Conservation (phyloP, 1,140 invertebrate species). For the Plutomurus gul region DNA sequence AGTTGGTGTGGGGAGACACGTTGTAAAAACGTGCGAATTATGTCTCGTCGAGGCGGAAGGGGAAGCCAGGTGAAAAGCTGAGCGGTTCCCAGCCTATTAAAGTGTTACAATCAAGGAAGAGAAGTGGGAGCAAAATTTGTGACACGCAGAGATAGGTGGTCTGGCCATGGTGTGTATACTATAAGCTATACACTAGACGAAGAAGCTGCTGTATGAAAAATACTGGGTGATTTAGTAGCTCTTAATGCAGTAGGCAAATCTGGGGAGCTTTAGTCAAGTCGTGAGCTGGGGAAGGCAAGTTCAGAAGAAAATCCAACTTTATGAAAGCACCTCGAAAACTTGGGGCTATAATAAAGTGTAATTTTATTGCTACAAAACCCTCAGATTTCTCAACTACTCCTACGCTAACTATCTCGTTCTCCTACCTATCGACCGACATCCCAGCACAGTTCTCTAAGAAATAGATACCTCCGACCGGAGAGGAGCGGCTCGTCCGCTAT, state of each 20-base stretch:
- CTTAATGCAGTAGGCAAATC: slow-evolving; percentile 53
- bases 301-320: slow-evolving; percentile 42
- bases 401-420: slow-evolving; percentile 14
- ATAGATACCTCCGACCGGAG: background rate
- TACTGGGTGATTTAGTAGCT: slow-evolving; percentile 51
- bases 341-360: slow-evolving; percentile 55
- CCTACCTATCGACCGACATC: slow-evolving; percentile 26
- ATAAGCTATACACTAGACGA: no score
- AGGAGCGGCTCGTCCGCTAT: background rate
- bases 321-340: slow-evolving; percentile 50
- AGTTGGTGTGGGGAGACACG: background rate
- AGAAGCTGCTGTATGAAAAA: slow-evolving; percentile 41
- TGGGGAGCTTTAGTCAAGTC: slow-evolving; percentile 33
- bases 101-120: background rate
- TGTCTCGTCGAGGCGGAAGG: background rate
- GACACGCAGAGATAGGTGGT: slow-evolving; percentile 24
- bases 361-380: slow-evolving; percentile 54
- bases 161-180: no score
- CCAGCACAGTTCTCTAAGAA: background rate
- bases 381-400: slow-evolving; percentile 38
- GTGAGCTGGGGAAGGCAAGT: background rate
- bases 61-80: slow-evolving; percentile 9
- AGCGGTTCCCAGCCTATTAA: slow-evolving; percentile 9
- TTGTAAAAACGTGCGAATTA: background rate
- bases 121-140: slow-evolving; percentile 14